Percentiles rank a stretch among this genome's conserved stretches.
Conservation (phyloP, 2,797 vertebrate species). For the Prunella strophiata region DNA sequence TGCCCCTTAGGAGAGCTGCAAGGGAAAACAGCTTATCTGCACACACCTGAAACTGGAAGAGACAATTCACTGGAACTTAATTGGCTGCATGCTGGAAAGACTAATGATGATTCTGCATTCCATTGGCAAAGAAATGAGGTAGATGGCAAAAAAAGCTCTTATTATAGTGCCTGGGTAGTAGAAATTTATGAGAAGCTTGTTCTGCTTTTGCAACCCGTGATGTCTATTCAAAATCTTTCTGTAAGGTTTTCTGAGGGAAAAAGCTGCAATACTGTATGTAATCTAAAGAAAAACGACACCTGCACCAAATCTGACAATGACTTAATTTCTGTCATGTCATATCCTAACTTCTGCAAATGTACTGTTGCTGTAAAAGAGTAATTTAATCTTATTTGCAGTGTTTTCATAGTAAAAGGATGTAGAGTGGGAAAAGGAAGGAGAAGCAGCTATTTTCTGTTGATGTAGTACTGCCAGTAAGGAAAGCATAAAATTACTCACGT, state of each 20-base stretch:
- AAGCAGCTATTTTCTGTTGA: background rate
- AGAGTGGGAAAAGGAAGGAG: background rate
- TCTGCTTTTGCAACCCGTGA: constrained; percentile 33
- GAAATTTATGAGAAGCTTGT: constrained; percentile 44
- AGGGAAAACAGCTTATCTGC: constrained; percentile 56
- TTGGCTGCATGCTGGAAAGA: constrained; percentile 62
- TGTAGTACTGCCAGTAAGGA: background rate
- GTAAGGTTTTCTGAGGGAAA: constrained; percentile 20
- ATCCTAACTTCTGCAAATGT: background rate
- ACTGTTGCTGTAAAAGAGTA: background rate
- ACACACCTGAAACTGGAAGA: constrained; percentile 56
- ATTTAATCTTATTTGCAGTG: constrained; percentile 4
- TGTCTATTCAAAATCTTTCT: constrained; percentile 3
- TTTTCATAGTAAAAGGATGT: background rate
- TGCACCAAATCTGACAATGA: background rate
- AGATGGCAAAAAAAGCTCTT: constrained; percentile 39
- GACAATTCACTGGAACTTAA: constrained; percentile 60
- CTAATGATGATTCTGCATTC: constrained; percentile 61
- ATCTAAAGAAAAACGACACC: background rate
- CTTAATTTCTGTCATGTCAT: background rate
- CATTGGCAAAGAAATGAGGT: constrained; percentile 57
- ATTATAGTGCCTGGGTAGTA: constrained; percentile 34
- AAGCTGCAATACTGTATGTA: background rate
- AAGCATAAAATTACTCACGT: background rate
- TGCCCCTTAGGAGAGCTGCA: constrained; percentile 58